Percentiles rank a stretch among this genome's conserved stretches.
These are phyloP conservation scores for Trissolcus basalis DNA, from an alignment of 1,140 invertebrate species.

Conservation along the genomic window DNA sequence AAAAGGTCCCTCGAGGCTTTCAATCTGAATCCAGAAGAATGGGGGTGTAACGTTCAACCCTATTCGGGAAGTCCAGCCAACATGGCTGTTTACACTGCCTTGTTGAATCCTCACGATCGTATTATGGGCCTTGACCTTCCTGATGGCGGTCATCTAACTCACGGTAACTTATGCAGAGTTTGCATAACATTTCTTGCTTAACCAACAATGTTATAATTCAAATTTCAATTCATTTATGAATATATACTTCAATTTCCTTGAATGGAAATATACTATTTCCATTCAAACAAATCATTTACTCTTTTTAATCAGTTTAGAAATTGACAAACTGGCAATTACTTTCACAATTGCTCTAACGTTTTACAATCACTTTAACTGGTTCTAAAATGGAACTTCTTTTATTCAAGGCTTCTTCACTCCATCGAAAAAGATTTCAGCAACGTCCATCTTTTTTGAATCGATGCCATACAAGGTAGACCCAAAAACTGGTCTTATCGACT, in stretches of 20 bases:
- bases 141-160: conserved; percentile 97
- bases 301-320: too few relatives aligned
- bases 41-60: conserved; percentile 99
- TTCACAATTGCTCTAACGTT: too few relatives aligned
- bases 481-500: conserved; percentile 94
- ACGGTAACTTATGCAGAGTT: too few relatives aligned
- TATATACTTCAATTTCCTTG: too few relatives aligned
- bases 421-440: conserved; percentile 96
- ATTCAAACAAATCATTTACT: neutral
- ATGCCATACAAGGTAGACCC: conserved; percentile 97
- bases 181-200: too few relatives aligned
- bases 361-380: too few relatives aligned
- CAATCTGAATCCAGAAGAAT: conserved; percentile 87
- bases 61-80: conserved; percentile 98
- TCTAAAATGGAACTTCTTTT: too few relatives aligned
- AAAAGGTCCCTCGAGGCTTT: conserved; percentile 91
- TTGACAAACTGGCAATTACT: too few relatives aligned
- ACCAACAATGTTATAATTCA: too few relatives aligned
- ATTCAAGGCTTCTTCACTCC: conserved; percentile 88
- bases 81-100: conserved; percentile 94
- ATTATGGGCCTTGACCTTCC: conserved; percentile 98
- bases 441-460: conserved; percentile 98
- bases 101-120: conserved; percentile 92
- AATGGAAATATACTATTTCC: too few relatives aligned
- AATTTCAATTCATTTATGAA: too few relatives aligned